Percentiles rank a stretch among this genome's conserved stretches.
Conservation (phyloP, 2,888 invertebrate species). For the Meiosimyza platycephala region DNA sequence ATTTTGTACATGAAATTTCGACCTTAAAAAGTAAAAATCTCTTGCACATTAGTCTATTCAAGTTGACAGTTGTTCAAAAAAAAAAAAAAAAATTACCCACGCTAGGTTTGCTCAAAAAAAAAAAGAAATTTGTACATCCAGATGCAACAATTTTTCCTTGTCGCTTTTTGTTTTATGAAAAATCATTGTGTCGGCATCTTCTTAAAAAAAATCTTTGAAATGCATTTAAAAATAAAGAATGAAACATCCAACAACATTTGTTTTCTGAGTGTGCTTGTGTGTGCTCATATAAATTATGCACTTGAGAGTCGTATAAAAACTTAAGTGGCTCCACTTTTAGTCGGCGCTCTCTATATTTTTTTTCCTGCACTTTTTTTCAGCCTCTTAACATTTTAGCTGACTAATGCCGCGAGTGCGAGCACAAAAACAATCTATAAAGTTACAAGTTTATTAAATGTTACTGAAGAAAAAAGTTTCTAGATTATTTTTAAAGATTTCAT, state of each 20-base stretch:
- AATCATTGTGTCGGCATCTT: constrained; percentile 26
- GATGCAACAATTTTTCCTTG: constrained; percentile 18
- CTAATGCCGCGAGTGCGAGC: neutral
- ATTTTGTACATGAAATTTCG: neutral
- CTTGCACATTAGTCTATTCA: too few species aligned
- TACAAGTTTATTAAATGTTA: constrained; percentile 2
- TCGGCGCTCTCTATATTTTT: constrained; percentile 18
- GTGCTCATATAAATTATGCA: constrained; percentile 29
- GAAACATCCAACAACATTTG: constrained; percentile 5
- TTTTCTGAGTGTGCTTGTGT: constrained; percentile 5
- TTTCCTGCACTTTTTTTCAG: neutral
- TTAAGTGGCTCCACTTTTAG: constrained; percentile 34
- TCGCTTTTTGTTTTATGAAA: constrained; percentile 3
- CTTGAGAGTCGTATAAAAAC: constrained; percentile 31
- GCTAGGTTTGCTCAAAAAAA: neutral
- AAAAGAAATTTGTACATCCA: neutral
- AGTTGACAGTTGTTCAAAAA: too few species aligned
- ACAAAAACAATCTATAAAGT: neutral
- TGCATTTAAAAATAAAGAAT: constrained; percentile 1
- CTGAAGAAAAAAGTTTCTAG: neutral
- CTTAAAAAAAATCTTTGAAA: constrained; percentile 20
- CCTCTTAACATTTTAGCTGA: neutral
- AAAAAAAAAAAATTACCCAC: too few species aligned
- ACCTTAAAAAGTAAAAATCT: too few species aligned
- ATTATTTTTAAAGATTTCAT: too few species aligned